phyloP scores from a whole-genome alignment of 2,888 invertebrate genomes.

The Lycophotia porphyrea region DNA sequence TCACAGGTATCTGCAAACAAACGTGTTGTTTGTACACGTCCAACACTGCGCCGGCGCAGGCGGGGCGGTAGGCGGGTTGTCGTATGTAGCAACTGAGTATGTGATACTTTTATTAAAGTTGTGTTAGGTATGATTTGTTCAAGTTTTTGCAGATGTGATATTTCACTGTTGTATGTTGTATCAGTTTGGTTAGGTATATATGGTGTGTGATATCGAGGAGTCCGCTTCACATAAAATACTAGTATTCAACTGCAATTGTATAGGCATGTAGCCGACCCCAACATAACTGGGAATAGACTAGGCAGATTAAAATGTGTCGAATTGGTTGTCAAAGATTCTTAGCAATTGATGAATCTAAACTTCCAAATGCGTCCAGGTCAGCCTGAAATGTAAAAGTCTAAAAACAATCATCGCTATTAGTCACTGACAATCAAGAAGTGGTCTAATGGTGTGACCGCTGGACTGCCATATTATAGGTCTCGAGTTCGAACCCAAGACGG shows the following conservation, averaged over 20 bases:
- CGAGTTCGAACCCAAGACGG: too few relatives aligned
- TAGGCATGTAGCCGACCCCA: neutral
- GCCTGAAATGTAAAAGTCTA: neutral
- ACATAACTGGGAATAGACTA: neutral
- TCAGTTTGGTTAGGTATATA: neutral
- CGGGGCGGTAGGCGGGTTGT: constrained; percentile 75
- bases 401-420: neutral
- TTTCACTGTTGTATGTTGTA: neutral
- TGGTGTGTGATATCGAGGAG: neutral
- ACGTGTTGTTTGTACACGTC: constrained; percentile 73
- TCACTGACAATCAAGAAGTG: neutral
- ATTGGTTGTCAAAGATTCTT: neutral
- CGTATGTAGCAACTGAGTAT: constrained; percentile 46
- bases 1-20: constrained; percentile 73
- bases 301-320: neutral
- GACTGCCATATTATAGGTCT: too few relatives aligned
- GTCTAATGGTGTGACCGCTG: too few relatives aligned
- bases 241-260: neutral
- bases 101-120: constrained; percentile 29
- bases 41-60: constrained; percentile 73
- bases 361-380: neutral
- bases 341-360: neutral
- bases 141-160: neutral
- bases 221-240: neutral
- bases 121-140: constrained; percentile 26